These are phyloP conservation scores for Enteromius anoplus DNA, from an alignment of 2,797 vertebrate species.

Conservation along the genomic window DNA sequence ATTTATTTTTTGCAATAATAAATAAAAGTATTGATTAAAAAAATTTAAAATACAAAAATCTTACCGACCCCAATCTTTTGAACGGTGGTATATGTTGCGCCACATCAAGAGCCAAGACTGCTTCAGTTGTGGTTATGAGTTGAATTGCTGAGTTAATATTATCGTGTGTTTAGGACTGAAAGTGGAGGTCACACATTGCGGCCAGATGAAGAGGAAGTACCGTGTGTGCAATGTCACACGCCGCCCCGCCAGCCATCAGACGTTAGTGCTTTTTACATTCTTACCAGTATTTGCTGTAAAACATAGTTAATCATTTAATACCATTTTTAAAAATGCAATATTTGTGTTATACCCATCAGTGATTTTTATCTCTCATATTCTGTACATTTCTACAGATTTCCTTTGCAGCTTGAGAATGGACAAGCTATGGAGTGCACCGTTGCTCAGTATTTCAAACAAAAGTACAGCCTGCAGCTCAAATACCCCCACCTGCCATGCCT, in stretches of 20 bases:
- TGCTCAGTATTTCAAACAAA: constrained; percentile 99
- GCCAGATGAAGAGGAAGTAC: constrained; percentile 99
- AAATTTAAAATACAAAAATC: background rate
- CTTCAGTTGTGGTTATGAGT: background rate
- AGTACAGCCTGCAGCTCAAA: constrained; percentile 97
- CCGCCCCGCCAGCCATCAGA: constrained; percentile 97
- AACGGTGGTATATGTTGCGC: background rate
- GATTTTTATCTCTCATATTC: background rate
- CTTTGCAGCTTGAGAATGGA: constrained; percentile 97
- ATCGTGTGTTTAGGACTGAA: constrained; percentile 84
- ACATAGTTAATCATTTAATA: too few species aligned
- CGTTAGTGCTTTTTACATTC: constrained; percentile 75
- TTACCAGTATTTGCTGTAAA: background rate
- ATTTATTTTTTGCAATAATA: background rate
- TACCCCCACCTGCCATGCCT: constrained; percentile 97
- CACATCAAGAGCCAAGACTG: background rate
- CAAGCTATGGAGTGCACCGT: constrained; percentile 99
- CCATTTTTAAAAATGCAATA: background rate
- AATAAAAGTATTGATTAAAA: too few species aligned
- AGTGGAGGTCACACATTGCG: constrained; percentile 98
- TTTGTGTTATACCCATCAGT: background rate
- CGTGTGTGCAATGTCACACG: constrained; percentile 97
- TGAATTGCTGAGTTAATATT: constrained; percentile 13
- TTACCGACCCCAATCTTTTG: background rate
- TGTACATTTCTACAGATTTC: constrained; percentile 81